A percentile compares a stretch with the other conserved stretches of the same genome.
These are phyloP conservation scores for Drosophila tanythrix DNA, from an alignment of 2,888 invertebrate species.

Conservation along the genomic window DNA sequence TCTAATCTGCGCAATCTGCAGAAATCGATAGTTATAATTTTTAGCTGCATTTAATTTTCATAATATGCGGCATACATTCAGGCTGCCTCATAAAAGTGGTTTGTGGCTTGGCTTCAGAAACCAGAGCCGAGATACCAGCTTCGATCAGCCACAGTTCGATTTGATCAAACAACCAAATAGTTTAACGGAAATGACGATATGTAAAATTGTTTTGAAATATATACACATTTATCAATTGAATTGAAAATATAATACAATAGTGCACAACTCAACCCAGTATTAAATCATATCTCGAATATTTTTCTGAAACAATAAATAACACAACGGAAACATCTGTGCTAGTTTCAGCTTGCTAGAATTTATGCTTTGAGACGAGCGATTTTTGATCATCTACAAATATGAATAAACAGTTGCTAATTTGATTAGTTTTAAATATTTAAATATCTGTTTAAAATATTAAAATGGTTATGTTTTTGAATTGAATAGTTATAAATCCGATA, in stretches of 20 bases:
- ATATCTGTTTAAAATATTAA: not conserved
- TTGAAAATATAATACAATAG: not conserved
- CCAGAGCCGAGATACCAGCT: not conserved
- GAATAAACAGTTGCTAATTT: not conserved
- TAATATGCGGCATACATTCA: conserved; percentile 6
- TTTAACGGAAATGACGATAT: not conserved
- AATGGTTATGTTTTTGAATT: not conserved
- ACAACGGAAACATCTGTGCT: too few species aligned
- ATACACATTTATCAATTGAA: not conserved
- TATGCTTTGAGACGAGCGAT: too few species aligned
- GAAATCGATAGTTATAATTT: too few species aligned
- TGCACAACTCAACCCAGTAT: not conserved
- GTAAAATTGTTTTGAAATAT: not conserved
- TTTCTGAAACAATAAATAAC: too few species aligned
- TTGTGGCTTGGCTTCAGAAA: not conserved
- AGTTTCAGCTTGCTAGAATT: not conserved
- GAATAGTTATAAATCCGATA: not conserved
- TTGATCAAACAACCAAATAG: not conserved
- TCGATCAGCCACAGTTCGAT: not conserved
- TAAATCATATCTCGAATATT: not conserved
- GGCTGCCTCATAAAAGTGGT: conserved; percentile 1
- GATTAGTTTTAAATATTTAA: not conserved
- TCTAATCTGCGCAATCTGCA: not conserved
- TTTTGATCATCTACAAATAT: not conserved
- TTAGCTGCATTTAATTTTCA: rapidly evolving